Base-by-base conservation (phyloP, 2,888 invertebrate species). In the Campoplex capitator region DNA sequence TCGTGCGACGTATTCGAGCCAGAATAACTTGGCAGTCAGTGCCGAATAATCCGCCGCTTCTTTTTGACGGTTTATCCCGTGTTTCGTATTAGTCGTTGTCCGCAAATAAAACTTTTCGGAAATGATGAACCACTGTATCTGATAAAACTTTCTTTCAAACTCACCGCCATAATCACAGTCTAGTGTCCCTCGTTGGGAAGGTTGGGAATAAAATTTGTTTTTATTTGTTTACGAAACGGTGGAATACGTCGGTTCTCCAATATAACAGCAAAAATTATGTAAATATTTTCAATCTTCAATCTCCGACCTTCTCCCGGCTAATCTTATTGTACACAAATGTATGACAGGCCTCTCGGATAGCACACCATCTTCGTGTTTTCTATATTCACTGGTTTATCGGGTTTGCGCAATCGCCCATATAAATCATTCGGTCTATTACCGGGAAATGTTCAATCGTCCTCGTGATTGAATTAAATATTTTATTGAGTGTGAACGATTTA, bases 231-330 rank as follows among this genome's bases (percentile, higher is more conserved):
- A 8, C 23, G 56, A 9, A 56, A 18, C 56, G 9, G 8, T 54
- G 54, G 7, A 54, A n/a, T n/a, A n/a, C 56, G 3, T 13, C 58
- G 11, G 45, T 13, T 62, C 38, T 75, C 75, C 56, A 9, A 38
- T 6, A 8, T 28, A 2, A 65, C 68, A 86, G 8, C 79, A 65
- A 42, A 35, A 76, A 79, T 38, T 35, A 86, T 86, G 83, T 83
- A 83, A 83, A 80, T 83, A 83, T 79, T 38, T 28, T 51, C 23
- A 42, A 32, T 65, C 70, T 58, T 70, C 23, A 38, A 9, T 28
- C 28, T 16, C 42, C 8, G 18, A 51, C 13, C 58, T 45, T 58
- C 16, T 2, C 45, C 42, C 42, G 42, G 13, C 38, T 62, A 68
- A 84, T 79, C 28, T 7, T 8, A 42, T 7, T 42, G n/a, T 6